Conservation (phyloP, 1,140 invertebrate genomes). For the Drosophila sucinea region DNA sequence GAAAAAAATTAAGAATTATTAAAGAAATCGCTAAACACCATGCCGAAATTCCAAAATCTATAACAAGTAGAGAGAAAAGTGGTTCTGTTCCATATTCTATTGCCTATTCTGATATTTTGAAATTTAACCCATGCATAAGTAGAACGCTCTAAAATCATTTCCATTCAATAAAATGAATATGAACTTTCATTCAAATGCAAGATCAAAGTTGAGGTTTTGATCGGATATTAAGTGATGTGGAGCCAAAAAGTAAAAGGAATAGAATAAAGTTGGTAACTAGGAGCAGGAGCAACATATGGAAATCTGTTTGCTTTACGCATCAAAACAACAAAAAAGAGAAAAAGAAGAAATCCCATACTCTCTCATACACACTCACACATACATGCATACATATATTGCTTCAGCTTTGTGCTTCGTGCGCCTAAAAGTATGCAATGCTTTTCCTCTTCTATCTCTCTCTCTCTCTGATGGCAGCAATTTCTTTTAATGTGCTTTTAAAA, state of each 20-base stretch:
- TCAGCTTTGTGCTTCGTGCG: conserved; percentile 13
- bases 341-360: background rate
- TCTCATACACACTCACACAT: background rate
- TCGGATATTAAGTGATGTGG: background rate
- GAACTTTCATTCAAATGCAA: background rate
- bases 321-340: background rate
- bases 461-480: conserved; percentile 54
- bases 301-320: conserved; percentile 5
- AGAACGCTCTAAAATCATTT: too few relatives aligned
- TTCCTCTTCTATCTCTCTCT: conserved; percentile 54
- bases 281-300: background rate
- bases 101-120: too few relatives aligned
- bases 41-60: too few relatives aligned
- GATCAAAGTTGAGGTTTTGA: background rate
- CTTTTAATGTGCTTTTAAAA: conserved; percentile 78
- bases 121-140: too few relatives aligned
- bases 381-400: background rate
- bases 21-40: too few relatives aligned
- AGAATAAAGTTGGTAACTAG: background rate
- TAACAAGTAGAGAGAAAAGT: too few relatives aligned
- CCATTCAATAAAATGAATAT: background rate
- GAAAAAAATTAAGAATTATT: too few relatives aligned
- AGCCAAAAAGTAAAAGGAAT: background rate
- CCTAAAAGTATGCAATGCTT: conserved; percentile 18
- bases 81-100: too few relatives aligned